These are phyloP conservation scores for Leuctra nigra DNA, from an alignment of 2,888 invertebrate genomes.

Conservation along the genomic window DNA sequence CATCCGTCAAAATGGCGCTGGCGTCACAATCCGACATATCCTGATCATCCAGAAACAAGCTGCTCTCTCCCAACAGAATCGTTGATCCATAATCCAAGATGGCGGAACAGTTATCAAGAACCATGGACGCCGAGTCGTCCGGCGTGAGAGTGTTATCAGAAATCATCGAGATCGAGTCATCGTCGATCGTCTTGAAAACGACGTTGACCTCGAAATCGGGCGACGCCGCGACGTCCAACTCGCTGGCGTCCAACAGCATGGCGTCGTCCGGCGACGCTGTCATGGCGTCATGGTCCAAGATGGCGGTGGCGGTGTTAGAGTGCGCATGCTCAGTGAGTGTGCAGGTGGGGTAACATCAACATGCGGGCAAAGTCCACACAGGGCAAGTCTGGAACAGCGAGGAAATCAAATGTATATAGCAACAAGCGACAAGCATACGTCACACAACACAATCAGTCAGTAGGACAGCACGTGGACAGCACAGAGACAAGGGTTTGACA, in stretches of 20 bases:
- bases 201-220: background rate
- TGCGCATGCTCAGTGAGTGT: background rate
- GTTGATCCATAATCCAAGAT: too few relatives aligned
- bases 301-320: background rate
- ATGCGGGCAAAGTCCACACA: constrained; percentile 6
- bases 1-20: too few relatives aligned
- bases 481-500: too few relatives aligned
- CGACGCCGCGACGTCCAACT: background rate
- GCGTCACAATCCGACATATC: too few relatives aligned
- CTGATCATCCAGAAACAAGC: too few relatives aligned
- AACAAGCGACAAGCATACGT: background rate
- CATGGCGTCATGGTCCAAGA: background rate
- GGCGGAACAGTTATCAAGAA: too few relatives aligned
- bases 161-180: background rate
- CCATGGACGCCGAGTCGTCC: too few relatives aligned
- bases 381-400: constrained; percentile 5
- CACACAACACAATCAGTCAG: background rate
- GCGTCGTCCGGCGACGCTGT: background rate
- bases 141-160: too few relatives aligned
- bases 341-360: background rate
- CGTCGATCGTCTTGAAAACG: background rate
- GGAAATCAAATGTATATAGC: background rate
- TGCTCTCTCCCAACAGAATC: too few relatives aligned
- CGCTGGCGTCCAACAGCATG: background rate
- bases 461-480: too few relatives aligned